Base-by-base conservation (phyloP, 2,888 invertebrate species). In the Thereva unica region DNA sequence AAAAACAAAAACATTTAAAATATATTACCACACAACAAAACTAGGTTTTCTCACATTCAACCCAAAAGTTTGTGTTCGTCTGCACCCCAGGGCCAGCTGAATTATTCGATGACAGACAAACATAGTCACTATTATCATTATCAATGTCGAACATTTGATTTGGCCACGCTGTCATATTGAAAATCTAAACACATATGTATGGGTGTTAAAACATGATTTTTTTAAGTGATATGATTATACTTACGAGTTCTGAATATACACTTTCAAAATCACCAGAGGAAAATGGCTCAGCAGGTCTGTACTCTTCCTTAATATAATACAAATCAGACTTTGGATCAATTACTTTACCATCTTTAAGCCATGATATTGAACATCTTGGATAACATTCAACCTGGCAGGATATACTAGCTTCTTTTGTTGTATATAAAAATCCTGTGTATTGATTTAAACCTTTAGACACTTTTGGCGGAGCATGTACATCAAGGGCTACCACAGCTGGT, bases 371-470 rank as follows among this genome's bases (percentile, higher is more conserved):
- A 81, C 95, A 95, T 42, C 89, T 84, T 0, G 95, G 95, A 7
- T 89, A 91, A 76, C 95, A 95, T 77, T 95, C 95, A 64, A 95
- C 92, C 70, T 92, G 88, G 78, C 95, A 95, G 1, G 90, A 90
- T 10, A 95, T 83, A 65, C 91, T 88, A 65, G 91, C 91, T 80
- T 89, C 84, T 81, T 84, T 82, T 41, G 92, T 87, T 71, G 91
- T 90, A 80, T 89, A 91, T 9, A 90, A 81, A 50, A 89, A 87
- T 2, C 94, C 94, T 67, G 89, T 89, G 82, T 93, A 93, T 2
- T 90, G 90, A 47, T 87, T 88, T 76, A 94, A 86, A 23, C 90
- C 89, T 74, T 90, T 89, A 73, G 95, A 93, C 82, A 95, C 94
- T 69, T 90, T 87, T 4, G 95, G 95, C 8, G 93, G 91, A 54